A percentile compares a stretch with the other conserved stretches of the same genome.
Evolutionary conservation across 2,113 vertebrate species (phyloP).

Genomic region (Prionailurus bengalensis): DNA sequence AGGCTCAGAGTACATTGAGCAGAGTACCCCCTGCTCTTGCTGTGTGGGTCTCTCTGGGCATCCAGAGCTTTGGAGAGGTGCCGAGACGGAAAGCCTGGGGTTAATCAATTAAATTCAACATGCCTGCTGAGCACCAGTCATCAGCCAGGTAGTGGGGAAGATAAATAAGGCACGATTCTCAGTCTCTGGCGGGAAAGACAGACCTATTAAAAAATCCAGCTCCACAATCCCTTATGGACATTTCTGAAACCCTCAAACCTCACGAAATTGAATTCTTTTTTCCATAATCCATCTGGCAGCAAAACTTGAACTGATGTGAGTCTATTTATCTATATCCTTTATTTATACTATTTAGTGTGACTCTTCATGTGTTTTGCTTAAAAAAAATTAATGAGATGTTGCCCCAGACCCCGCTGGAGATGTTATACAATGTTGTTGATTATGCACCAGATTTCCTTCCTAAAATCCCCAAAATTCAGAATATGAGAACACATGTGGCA

Average conservation of each 20-base stretch:
- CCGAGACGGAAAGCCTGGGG: neutral
- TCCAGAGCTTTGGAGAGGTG: neutral
- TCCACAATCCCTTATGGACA: neutral
- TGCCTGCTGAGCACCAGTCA: neutral
- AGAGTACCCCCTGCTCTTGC: neutral
- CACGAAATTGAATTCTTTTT: neutral
- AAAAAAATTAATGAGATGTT: constrained; percentile 33
- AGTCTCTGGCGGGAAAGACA: neutral
- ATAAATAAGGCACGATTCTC: neutral
- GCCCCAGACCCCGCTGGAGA: neutral
- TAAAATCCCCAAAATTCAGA: neutral
- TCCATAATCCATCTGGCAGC: neutral
- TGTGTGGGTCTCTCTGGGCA: neutral
- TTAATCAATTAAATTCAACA: neutral
- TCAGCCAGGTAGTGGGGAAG: neutral
- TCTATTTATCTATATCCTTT: constrained; percentile 6
- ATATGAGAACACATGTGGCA: neutral
- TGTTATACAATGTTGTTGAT: neutral
- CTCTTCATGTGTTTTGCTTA: constrained; percentile 41
- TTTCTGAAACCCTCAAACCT: constrained; percentile 9
- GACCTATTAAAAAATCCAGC: neutral
- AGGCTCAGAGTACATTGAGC: neutral
- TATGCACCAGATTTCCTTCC: neutral
- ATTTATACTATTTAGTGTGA: neutral
- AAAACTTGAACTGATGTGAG: neutral